Evolutionary conservation across 2,113 vertebrate species (phyloP).

Genomic region (Odocoileus virginianus): DNA sequence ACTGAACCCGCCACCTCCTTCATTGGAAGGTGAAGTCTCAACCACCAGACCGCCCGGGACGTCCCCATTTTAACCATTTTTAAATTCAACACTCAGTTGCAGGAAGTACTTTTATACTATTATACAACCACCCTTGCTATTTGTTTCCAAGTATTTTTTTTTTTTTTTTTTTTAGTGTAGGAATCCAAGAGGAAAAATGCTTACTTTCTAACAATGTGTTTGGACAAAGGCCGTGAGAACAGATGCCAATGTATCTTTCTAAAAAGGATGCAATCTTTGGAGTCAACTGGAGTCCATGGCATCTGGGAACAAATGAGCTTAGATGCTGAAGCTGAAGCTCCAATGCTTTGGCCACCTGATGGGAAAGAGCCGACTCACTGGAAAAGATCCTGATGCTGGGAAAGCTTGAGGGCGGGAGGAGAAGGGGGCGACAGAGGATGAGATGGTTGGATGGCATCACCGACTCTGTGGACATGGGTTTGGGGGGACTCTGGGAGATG

Average conservation of each 20-base stretch:
- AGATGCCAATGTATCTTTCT: background rate
- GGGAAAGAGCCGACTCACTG: background rate
- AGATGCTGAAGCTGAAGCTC: background rate
- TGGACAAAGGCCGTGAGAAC: background rate
- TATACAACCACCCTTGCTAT: rapidly evolving
- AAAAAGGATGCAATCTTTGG: background rate
- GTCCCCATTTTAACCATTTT: background rate
- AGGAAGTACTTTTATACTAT: too few relatives aligned
- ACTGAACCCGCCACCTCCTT: background rate
- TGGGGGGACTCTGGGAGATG: rapidly evolving
- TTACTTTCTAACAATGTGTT: background rate
- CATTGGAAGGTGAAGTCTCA: background rate
- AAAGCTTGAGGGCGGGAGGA: rapidly evolving
- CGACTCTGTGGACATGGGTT: rapidly evolving
- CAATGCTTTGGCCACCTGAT: rapidly evolving
- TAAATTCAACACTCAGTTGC: rapidly evolving
- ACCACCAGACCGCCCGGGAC: background rate
- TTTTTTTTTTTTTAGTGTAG: background rate
- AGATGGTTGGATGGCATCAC: background rate
- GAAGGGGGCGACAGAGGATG: rapidly evolving
- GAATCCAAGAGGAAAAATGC: background rate
- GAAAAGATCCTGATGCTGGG: background rate
- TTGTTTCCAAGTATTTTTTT: background rate
- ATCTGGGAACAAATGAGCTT: rapidly evolving
- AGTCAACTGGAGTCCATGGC: background rate